phyloP scores from a whole-genome alignment of 1,140 invertebrate genomes.

The Camponotus floridanus region DNA sequence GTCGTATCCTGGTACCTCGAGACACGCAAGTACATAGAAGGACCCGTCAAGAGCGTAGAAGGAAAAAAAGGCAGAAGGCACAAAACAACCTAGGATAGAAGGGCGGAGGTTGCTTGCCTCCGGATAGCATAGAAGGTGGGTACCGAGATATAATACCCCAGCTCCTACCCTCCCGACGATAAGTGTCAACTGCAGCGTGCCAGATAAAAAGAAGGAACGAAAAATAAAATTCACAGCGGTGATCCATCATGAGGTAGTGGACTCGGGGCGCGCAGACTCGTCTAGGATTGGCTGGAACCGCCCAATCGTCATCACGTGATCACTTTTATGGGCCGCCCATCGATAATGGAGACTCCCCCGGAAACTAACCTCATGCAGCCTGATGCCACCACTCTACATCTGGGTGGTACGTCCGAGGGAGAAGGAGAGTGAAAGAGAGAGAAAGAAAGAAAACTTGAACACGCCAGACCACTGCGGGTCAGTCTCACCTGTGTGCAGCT shows the following conservation, averaged over 20 bases:
- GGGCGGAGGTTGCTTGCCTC: constrained; percentile 46
- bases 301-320: constrained; percentile 81
- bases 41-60: constrained; percentile 54
- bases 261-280: constrained; percentile 75
- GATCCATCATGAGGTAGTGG: constrained; percentile 85
- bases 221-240: constrained; percentile 83
- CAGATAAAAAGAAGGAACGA: constrained; percentile 84
- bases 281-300: constrained; percentile 81
- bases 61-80: constrained; percentile 56
- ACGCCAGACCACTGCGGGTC: constrained; percentile 74
- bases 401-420: constrained; percentile 43
- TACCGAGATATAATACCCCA: constrained; percentile 77
- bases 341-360: constrained; percentile 58
- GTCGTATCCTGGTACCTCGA: constrained; percentile 65
- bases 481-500: constrained; percentile 82
- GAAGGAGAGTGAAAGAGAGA: constrained; percentile 42
- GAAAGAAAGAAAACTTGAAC: constrained; percentile 62
- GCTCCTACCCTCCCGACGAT: constrained; percentile 77
- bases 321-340: constrained; percentile 65
- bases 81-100: constrained; percentile 58
- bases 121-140: constrained; percentile 71
- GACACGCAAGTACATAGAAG: constrained; percentile 78
- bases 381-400: constrained; percentile 49
- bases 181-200: constrained; percentile 85
- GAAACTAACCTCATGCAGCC: constrained; percentile 61